Conservation (phyloP, 2,113 vertebrate genomes). For the Haemorhous mexicanus region DNA sequence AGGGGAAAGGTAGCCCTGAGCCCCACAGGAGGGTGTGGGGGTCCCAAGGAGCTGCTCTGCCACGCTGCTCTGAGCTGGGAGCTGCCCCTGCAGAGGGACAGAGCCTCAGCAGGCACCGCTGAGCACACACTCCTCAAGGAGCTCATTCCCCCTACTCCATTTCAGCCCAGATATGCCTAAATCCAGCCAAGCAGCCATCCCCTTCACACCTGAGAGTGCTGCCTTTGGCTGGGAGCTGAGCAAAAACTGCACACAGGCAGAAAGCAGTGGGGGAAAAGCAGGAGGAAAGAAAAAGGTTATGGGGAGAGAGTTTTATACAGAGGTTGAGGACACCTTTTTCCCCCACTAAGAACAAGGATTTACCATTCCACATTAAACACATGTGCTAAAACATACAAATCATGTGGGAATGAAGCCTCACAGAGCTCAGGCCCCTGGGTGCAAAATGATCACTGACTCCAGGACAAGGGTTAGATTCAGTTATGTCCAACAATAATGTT, state of each 20-base stretch:
- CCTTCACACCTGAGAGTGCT: background rate
- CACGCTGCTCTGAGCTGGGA: fast-evolving
- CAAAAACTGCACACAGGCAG: background rate
- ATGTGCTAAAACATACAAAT: background rate
- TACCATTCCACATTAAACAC: background rate
- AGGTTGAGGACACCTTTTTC: background rate
- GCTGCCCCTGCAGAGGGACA: background rate
- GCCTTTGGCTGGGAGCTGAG: background rate
- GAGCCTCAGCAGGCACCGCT: background rate
- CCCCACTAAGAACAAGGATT: background rate
- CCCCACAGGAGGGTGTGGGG: fast-evolving
- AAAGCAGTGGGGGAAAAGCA: background rate
- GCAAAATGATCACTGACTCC: background rate
- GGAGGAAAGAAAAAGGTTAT: background rate
- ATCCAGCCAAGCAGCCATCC: background rate
- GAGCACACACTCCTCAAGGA: background rate
- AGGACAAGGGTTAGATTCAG: background rate
- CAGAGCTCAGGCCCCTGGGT: background rate
- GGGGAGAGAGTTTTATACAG: background rate
- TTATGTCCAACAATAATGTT: background rate
- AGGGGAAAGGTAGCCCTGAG: background rate
- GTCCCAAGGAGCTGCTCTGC: background rate
- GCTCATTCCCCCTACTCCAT: background rate
- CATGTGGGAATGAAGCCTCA: background rate
- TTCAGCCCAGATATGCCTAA: fast-evolving